A percentile compares a stretch with the other conserved stretches of the same genome.
These are phyloP conservation scores for Mechanitis messenoides DNA, from an alignment of 2,888 invertebrate species.

Conservation along the genomic window DNA sequence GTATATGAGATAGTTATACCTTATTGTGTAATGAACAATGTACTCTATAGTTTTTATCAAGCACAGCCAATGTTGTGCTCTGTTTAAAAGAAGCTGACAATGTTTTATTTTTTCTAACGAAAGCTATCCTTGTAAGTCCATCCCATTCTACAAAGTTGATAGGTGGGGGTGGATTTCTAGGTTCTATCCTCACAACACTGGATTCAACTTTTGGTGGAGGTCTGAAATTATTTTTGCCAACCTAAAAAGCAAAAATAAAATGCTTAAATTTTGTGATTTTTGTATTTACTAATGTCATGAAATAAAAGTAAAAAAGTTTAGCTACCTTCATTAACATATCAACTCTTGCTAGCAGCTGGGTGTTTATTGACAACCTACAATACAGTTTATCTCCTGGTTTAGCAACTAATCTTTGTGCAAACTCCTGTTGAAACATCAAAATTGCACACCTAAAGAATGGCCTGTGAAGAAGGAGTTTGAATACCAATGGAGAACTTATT, in stretches of 20 bases:
- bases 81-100: conserved; percentile 93
- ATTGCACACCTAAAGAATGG: conserved; percentile 94
- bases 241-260: conserved; percentile 66
- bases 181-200: conserved; percentile 97
- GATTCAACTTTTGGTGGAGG: conserved; percentile 99
- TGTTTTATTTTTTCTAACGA: conserved; percentile 98
- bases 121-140: conserved; percentile 95
- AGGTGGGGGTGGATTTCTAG: conserved; percentile 96
- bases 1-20: conserved; percentile 37
- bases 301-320: neutral
- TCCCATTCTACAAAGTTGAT: conserved; percentile 99
- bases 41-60: conserved; percentile 94
- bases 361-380: conserved; percentile 96
- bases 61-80: conserved; percentile 85
- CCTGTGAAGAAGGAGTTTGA: conserved; percentile 92
- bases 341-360: conserved; percentile 95
- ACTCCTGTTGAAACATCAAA: conserved; percentile 99
- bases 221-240: conserved; percentile 98
- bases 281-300: neutral
- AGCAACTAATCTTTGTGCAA: conserved; percentile 96
- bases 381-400: conserved; percentile 98
- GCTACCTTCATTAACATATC: conserved; percentile 95
- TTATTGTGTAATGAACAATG: conserved; percentile 91
- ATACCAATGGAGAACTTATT: conserved; percentile 96
- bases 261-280: neutral